Percentiles rank a stretch among this genome's conserved stretches.
Conservation (phyloP, 2,113 vertebrate species). For the Accipiter virgatus region DNA sequence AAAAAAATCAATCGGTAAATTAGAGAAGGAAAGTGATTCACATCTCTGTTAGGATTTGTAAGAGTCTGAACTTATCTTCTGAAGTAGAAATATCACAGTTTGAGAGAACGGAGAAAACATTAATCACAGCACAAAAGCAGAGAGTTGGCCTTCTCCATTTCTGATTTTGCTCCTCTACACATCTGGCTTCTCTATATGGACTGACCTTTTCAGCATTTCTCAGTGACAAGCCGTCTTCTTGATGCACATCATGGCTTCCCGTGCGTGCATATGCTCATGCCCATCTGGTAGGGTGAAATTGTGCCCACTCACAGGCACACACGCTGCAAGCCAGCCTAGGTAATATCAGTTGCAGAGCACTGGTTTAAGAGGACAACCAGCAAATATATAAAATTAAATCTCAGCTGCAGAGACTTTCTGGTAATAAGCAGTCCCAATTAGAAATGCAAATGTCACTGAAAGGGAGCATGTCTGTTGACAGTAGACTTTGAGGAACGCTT, state of each 20-base stretch:
- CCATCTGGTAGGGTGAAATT: not conserved
- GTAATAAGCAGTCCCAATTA: conserved; percentile 46
- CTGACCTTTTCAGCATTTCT: not conserved
- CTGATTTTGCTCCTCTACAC: not conserved
- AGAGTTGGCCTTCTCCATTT: not conserved
- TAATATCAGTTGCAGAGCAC: not conserved
- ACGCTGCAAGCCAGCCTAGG: not conserved
- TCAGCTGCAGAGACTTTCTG: conserved; percentile 21
- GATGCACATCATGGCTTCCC: not conserved
- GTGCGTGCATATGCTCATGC: not conserved
- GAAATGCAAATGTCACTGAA: conserved; percentile 51
- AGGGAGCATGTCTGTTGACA: conserved; percentile 50
- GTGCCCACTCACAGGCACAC: not conserved
- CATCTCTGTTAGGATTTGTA: not conserved
- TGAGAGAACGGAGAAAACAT: not conserved
- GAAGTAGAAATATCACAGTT: not conserved
- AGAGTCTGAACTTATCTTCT: not conserved
- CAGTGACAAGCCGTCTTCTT: not conserved
- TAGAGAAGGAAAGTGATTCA: not conserved
- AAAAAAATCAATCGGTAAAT: not conserved
- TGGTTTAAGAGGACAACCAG: not conserved
- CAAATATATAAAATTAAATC: conserved; percentile 11
- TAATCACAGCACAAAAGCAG: not conserved
- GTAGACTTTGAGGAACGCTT: conserved; percentile 44
- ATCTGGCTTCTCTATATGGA: not conserved